Evolutionary conservation across 2,888 invertebrate genomes (phyloP), one percentile per base, ranked within the genome.

Genomic region (Morpho deidamia): DNA sequence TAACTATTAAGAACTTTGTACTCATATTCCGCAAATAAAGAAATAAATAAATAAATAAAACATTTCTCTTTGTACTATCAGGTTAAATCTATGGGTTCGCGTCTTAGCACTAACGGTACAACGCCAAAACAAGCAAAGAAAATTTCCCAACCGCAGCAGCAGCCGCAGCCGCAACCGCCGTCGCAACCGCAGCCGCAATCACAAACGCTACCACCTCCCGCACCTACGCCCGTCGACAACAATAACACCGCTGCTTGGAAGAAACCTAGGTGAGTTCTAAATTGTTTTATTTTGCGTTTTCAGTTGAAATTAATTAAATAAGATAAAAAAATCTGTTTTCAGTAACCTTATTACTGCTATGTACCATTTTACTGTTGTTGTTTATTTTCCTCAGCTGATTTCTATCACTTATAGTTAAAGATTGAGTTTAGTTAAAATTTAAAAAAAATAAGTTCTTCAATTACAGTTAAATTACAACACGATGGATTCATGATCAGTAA

Each of bases 71-170:
- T 23, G 7, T n/a, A 39, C 7, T 14, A 38, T 2, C 45, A 78
- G 78, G 86, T 89, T 52, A 89, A 90, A 46, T 88, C 89, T 0
- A 64, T 87, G 58, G 87, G 89, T 0, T 80, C 88, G 3, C 78
- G 90, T 0, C 67, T 90, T 3, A 73, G 70, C 58, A 65, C 58
- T 55, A 70, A 65, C 54, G 64, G 64, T 0, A 53, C 69, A 8
- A 43, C 69, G 0, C 56, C 69, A 1, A 60, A 69, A 7, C 53
- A 62, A n/a, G 55, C 62, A 34, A 65, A 65, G 47, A 67, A 49
- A 35, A 35, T 42, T 2, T 14, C 42, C 11, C 44, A 66, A 33
- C 56, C 54, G 42, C 49, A 49, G 7, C 35, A 35, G 23, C 44
- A 66, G 32, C 56, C 54, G 5, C 59, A 60, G 1, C 59, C 55